These are phyloP conservation scores for Gryllus longicercus DNA, from an alignment of 2,888 invertebrate species.

Conservation along the genomic window DNA sequence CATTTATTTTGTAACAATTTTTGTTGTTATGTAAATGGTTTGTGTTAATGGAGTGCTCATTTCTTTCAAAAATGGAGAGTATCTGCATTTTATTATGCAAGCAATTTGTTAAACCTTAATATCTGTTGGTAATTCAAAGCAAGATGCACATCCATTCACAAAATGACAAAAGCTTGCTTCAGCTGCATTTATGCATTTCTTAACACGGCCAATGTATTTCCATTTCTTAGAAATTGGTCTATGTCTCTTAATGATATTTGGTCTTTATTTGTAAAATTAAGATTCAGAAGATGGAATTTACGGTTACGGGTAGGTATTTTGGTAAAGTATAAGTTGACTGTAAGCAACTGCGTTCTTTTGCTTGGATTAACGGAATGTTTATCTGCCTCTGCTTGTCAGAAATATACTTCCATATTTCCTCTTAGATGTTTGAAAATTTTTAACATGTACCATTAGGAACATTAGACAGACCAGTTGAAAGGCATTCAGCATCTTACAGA, in stretches of 20 bases:
- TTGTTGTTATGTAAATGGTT: no score
- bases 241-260: neutral
- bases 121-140: no score
- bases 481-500: neutral
- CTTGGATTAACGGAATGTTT: no score
- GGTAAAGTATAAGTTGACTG: neutral
- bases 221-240: neutral
- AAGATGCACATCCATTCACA: neutral
- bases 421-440: neutral
- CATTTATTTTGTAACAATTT: no score
- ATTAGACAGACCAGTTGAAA: neutral
- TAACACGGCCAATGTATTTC: neutral
- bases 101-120: no score
- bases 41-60: no score
- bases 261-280: neutral
- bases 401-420: neutral
- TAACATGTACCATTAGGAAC: no score
- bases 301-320: neutral
- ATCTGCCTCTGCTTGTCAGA: no score
- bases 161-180: neutral
- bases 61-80: no score
- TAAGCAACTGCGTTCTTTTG: no score
- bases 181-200: neutral
- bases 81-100: no score
- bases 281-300: constrained; percentile 3